Base-by-base conservation (phyloP, 2,113 vertebrate genomes). In the Herpetotheres cachinnans region DNA sequence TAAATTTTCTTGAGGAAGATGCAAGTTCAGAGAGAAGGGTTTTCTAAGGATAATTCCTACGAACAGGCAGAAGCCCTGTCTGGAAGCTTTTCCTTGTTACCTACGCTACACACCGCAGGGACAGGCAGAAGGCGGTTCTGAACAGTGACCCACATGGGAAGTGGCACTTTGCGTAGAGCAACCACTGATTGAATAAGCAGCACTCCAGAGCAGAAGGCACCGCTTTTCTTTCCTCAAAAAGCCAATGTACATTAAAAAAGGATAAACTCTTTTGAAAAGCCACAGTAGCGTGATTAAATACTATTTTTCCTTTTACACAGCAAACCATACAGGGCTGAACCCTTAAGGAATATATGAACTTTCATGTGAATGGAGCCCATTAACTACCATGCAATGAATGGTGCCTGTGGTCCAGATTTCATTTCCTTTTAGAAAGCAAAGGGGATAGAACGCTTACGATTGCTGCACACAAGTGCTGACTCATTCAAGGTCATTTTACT, bases 291-390 rank as follows among this genome's bases (percentile, higher is more conserved):
- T 82, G 71, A 95, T 95, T 94, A 94, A 96, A 96, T 66, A 72
- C 62, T 90, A 38, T 62, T 94, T 86, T 93, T 61, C 78, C 74
- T 94, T 96, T 93, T 62, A 92, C 90, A 94, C 87, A 89, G 44
- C 86, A 91, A 95, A 94, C 65, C 77, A 65, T 52, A 82, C 22
- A 85, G 16, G 82, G 25, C 62, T 77, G 71, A 82, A 93, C 24
- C 95, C 95, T 92, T 71, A 86, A 96, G 96, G 94, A 94, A 95
- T 56, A 92, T 34, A 86, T 84, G 94, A 97, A 97, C 96, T 97
- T 97, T 95, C 29, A 81, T 93, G 76, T 96, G 94, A 97, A 97
- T 89, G 94, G 36, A 93, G 94, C 59, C 95, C 90, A 95, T 97
- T 94, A 97, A 97, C n/a, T 36, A 36, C 76, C 16, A 1, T 1